Evolutionary conservation across 2,113 vertebrate genomes (phyloP).

Genomic region (Aptenodytes patagonicus): DNA sequence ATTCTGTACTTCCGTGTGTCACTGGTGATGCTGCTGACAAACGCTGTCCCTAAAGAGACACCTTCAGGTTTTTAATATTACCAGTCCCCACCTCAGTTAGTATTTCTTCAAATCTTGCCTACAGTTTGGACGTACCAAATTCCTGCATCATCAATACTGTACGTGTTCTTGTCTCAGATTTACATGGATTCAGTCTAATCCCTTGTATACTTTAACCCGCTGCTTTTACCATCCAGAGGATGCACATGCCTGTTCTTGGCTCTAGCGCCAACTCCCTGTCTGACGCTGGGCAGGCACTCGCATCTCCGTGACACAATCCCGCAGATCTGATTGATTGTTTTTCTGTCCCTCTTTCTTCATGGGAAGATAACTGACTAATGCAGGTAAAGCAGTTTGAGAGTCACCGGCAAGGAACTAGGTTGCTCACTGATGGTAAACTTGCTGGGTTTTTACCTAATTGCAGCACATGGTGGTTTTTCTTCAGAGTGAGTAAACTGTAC

Average conservation of each 20-base stretch:
- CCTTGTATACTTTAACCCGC: neutral
- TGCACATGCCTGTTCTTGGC: rapidly evolving
- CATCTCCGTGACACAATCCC: neutral
- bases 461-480: neutral
- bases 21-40: neutral
- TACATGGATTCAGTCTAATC: neutral
- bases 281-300: neutral
- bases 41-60: neutral
- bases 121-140: neutral
- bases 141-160: neutral
- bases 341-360: neutral
- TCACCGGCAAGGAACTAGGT: neutral
- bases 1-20: neutral
- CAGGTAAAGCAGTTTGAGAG: neutral
- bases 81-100: neutral
- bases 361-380: neutral
- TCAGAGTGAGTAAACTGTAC: neutral
- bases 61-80: neutral
- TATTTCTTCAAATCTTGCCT: neutral
- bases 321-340: neutral
- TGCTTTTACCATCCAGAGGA: neutral
- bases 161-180: neutral
- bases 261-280: neutral
- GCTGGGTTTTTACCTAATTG: neutral
- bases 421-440: neutral